A percentile compares a stretch with the other conserved stretches of the same genome.
These are phyloP conservation scores for Heteromormyrus szaboi DNA, from an alignment of 2,797 vertebrate genomes.

Conservation along the genomic window DNA sequence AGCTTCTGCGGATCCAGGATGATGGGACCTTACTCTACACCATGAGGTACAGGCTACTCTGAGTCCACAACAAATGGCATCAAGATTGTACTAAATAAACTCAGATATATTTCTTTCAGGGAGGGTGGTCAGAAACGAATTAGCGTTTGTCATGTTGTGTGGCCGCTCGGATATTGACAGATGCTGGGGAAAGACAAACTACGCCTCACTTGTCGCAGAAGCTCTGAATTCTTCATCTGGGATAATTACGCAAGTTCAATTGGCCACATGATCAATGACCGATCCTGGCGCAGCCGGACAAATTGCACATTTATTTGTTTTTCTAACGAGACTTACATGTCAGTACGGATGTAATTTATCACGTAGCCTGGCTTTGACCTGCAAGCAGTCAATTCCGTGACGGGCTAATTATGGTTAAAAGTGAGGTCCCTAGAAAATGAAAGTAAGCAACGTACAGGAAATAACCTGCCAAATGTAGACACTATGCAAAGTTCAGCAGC, in stretches of 20 bases:
- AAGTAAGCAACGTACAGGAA: not conserved
- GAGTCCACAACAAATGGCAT: not conserved
- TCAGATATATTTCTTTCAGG: not conserved
- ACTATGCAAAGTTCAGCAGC: not conserved
- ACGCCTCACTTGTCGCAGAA: not conserved
- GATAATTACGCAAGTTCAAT: not conserved
- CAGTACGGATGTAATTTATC: conserved; percentile 21
- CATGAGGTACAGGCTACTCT: conserved; percentile 72
- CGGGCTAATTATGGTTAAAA: conserved; percentile 27
- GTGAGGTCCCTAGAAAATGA: not conserved
- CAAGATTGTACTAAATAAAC: not conserved
- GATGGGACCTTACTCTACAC: conserved; percentile 93
- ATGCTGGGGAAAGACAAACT: not conserved
- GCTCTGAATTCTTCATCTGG: not conserved
- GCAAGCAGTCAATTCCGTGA: conserved; percentile 11
- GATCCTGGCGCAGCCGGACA: not conserved
- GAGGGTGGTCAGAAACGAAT: not conserved
- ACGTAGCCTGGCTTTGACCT: not conserved
- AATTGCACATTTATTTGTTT: conserved; percentile 8
- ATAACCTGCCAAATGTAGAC: not conserved
- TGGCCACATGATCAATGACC: not conserved
- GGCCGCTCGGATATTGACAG: not conserved
- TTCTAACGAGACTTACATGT: not conserved
- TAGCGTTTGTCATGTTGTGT: not conserved
- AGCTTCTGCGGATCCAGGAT: conserved; percentile 88